Base-by-base conservation (phyloP, 1,140 invertebrate genomes). In the Arctopsyche grandis region DNA sequence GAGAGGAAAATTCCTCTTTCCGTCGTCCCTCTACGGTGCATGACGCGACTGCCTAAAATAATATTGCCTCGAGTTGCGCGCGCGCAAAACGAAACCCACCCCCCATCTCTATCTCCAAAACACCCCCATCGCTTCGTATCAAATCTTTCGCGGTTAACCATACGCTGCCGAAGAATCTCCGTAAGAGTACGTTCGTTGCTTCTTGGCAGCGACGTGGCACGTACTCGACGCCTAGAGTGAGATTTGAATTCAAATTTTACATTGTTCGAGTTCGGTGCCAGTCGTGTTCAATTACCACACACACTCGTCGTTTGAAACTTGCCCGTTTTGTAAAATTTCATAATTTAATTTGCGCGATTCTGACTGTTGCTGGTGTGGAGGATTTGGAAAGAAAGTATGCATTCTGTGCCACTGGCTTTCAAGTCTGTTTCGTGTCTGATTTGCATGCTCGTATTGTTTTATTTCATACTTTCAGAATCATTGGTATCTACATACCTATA, bases 161-260 rank as follows among this genome's bases (percentile, higher is more conserved):
- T 79, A 79, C 78, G 78, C 74, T 78, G 52, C 52, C 22, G 63
- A 9, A 19, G 12, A 66, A 66, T 9, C 63, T 22, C 26, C 16
- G 5, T 5, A 60, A 60, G 26, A 9, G 16, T 19, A 7, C 21
- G 7, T 19, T 58, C 75, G 7, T 66, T 75, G 10, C 48, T 52
- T 10, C 56, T 60, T 60, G 56, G 56, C 29, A 38, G 29, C 29
- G 29, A 7, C 56, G 56, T 56, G 38, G 69, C 80, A 81, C 80
- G 80, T 79, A 73, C 73, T 19, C 77, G 60, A 16, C 80, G 80
- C 74, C 52, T 16, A 38, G 75, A 60, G 73, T 79, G 60, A 79
- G 78, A 79, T 82, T 79, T 82, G 80, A 82, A 82, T 82, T 79
- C 80, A 82, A 82, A 82, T 82, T 82, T 77, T 82, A 74, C 56